Evolutionary conservation across 2,113 vertebrate species (phyloP).

Genomic region (Coptodon rendalli): DNA sequence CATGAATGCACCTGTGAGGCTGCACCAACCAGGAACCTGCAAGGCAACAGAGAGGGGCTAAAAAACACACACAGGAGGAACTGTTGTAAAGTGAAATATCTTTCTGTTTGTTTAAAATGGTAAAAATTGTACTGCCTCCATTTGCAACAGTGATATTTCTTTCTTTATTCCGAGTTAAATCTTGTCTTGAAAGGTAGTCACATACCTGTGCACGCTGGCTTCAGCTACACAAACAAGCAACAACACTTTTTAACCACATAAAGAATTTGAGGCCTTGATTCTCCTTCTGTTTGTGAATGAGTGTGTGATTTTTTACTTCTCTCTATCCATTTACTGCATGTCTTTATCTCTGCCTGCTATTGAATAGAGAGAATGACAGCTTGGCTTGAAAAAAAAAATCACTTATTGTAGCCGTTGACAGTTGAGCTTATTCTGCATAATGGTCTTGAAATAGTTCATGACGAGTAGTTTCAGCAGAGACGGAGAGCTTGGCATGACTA

Average conservation of each 20-base stretch:
- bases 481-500: constrained; percentile 15
- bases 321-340: background rate
- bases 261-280: background rate
- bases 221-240: background rate
- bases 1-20: background rate
- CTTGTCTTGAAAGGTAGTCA: background rate
- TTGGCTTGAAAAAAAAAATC: constrained; percentile 33
- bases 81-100: background rate
- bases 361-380: constrained; percentile 9
- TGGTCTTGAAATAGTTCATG: constrained; percentile 38
- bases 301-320: background rate
- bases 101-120: background rate
- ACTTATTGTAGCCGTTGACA: constrained; percentile 31
- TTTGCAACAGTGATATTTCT: background rate
- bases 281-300: background rate
- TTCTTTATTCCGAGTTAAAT: background rate
- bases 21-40: background rate
- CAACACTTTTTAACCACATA: background rate
- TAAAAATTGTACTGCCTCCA: background rate
- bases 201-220: background rate
- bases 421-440: constrained; percentile 52
- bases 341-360: background rate
- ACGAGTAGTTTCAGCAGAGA: constrained; percentile 36
- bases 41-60: background rate
- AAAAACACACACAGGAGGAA: background rate